These are phyloP conservation scores for Mormyrus proboscirostris DNA, from an alignment of 2,797 vertebrate species.

Conservation along the genomic window DNA sequence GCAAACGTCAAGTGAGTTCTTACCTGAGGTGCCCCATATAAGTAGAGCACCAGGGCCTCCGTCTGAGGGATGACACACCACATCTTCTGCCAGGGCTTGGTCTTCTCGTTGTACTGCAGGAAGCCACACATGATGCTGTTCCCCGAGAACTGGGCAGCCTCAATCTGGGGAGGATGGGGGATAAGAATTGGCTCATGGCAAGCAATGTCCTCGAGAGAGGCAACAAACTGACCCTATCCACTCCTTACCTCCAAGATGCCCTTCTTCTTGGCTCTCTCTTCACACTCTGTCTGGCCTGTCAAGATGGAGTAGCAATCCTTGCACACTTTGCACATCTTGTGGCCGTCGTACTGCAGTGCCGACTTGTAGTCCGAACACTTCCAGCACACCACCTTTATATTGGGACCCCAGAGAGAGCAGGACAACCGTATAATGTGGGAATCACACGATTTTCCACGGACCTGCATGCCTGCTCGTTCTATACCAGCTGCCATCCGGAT, in stretches of 20 bases:
- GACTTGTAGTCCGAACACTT: slow-evolving; percentile 96
- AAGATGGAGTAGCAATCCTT: slow-evolving; percentile 81
- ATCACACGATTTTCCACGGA: not conserved
- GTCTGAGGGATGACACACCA: slow-evolving; percentile 97
- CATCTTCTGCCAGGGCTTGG: slow-evolving; percentile 89
- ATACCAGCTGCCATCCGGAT: not conserved
- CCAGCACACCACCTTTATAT: slow-evolving; percentile 87
- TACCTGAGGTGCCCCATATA: slow-evolving; percentile 95
- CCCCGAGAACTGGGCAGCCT: slow-evolving; percentile 86
- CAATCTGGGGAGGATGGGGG: slow-evolving; percentile 65
- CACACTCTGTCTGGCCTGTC: slow-evolving; percentile 69
- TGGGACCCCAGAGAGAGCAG: not conserved
- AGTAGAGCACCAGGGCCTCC: slow-evolving; percentile 86
- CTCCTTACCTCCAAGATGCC: slow-evolving; percentile 80
- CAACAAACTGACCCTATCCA: not conserved
- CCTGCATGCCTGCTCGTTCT: not conserved
- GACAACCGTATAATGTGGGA: not conserved
- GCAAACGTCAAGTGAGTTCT: not conserved
- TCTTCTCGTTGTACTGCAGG: slow-evolving; percentile 92
- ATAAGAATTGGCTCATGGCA: not conserved
- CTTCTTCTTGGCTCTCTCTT: slow-evolving; percentile 75
- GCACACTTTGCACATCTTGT: slow-evolving; percentile 91
- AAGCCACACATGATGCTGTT: slow-evolving; percentile 92
- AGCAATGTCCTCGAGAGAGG: not conserved
- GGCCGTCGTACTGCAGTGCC: slow-evolving; percentile 77